phyloP scores from a whole-genome alignment of 92 coral and sea anemone species.

The Porites lobata region DNA sequence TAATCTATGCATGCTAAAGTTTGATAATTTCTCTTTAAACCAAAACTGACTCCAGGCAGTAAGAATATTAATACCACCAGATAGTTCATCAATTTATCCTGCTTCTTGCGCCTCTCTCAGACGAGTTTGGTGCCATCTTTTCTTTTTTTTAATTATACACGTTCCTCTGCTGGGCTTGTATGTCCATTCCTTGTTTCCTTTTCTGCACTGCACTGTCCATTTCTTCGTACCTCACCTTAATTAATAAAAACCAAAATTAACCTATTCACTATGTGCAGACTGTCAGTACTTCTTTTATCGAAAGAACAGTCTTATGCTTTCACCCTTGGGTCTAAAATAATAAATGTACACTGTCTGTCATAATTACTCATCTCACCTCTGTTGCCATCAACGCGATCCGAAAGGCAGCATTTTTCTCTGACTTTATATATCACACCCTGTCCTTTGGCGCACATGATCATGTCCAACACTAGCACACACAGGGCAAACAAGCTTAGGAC shows the following conservation, averaged over 20 bases:
- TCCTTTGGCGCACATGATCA: constrained; percentile 48
- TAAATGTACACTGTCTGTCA: background rate
- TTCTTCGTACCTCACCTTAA: no score
- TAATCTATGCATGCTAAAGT: no score
- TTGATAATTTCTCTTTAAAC: no score
- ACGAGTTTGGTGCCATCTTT: no score
- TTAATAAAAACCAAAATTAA: no score
- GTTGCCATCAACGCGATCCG: background rate
- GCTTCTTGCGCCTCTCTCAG: no score
- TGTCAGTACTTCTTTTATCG: background rate
- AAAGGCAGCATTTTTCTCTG: constrained; percentile 10
- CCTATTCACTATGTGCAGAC: no score
- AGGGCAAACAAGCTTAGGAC: constrained; percentile 44
- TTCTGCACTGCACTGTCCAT: background rate
- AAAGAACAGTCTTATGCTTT: no score
- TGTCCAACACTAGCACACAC: constrained; percentile 55
- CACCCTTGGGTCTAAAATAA: background rate
- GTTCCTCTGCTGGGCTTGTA: background rate
- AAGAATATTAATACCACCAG: no score
- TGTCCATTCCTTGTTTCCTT: background rate
- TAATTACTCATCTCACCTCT: background rate
- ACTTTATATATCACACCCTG: constrained; percentile 43
- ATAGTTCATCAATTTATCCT: no score
- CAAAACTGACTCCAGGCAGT: no score
- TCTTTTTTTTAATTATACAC: background rate